phyloP scores from a whole-genome alignment of 1,140 invertebrate species.

The Aphelinus atriplicis region DNA sequence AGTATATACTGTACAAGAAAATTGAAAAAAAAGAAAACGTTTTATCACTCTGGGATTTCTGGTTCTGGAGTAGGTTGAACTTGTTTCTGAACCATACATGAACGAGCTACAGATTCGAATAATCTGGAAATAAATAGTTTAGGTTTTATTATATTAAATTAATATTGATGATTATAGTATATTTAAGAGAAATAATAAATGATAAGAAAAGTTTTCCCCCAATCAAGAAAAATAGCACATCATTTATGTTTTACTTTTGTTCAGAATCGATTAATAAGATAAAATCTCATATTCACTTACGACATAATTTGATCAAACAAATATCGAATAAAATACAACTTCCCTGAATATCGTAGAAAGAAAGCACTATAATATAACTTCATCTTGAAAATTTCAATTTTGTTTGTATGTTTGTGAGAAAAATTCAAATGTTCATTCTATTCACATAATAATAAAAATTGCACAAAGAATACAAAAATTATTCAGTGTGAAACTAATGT shows the following conservation, averaged over 20 bases:
- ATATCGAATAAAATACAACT: no score
- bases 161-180: background rate
- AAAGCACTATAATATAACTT: no score
- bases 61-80: constrained; percentile 68
- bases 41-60: constrained; percentile 71
- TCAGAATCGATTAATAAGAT: no score
- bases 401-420: no score
- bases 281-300: no score
- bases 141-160: constrained; percentile 8
- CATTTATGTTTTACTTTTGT: background rate
- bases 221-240: no score
- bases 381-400: no score
- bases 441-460: constrained; percentile 38
- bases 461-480: constrained; percentile 28
- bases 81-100: constrained; percentile 89
- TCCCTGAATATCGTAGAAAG: no score
- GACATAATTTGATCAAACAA: no score
- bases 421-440: constrained; percentile 34
- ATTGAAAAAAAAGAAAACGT: constrained; percentile 55
- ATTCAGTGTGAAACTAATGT: constrained; percentile 41
- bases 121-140: constrained; percentile 70
- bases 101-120: constrained; percentile 93
- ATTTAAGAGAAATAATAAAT: constrained; percentile 1
- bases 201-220: background rate
- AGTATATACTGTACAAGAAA: constrained; percentile 61